Evolutionary conservation across 1,140 invertebrate species (phyloP), one percentile per base, ranked within the genome.

Genomic region (Lordiphosa stackelbergi): DNA sequence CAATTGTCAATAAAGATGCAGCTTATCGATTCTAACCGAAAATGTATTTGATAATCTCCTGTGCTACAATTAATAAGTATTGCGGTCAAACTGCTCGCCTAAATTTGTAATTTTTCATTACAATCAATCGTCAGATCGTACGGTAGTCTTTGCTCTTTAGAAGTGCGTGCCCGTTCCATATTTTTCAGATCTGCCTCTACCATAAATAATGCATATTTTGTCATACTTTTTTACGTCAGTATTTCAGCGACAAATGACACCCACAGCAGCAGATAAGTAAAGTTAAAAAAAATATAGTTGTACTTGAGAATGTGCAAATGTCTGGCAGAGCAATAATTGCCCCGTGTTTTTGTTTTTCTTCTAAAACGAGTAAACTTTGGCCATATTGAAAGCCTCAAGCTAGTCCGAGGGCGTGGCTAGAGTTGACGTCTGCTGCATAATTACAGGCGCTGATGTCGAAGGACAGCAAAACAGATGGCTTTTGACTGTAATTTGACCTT

Each of bases 401-500:
- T 11, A 10, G 9, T 24, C 11, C 11, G 16, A 28, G 47, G 19
- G 31, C 5, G 51, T 53, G 19, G 8, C 11, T 36, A 31, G 36
- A 36, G 31, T 13, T 28, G 55, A 34, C 24, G 58, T 48, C 40
- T 58, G 61, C 60, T 72, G 75, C 68, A 81, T 75, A 81, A 81
- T 81, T 81, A 81, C 57, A 77, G 75, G 71, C 68, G 77, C 71
- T 40, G 56, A 47, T 59, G 49, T 51, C 55, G 55, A 51, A 59
- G 60, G 51, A 38, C 46, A 36, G 62, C 69, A 63, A 61, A 61
- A 59, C 53, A 59, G 49, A 71, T 52, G 56, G 64, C 62, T 55
- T 74, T 72, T 59, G 63, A 53, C 51, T 59, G 72, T 79, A 81
- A 83, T 83, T 69, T 71, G 75, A 81, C 72, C 75, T 81, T 83